Conservation (phyloP, 2,797 vertebrate species). For the Rhinoraja longicauda region DNA sequence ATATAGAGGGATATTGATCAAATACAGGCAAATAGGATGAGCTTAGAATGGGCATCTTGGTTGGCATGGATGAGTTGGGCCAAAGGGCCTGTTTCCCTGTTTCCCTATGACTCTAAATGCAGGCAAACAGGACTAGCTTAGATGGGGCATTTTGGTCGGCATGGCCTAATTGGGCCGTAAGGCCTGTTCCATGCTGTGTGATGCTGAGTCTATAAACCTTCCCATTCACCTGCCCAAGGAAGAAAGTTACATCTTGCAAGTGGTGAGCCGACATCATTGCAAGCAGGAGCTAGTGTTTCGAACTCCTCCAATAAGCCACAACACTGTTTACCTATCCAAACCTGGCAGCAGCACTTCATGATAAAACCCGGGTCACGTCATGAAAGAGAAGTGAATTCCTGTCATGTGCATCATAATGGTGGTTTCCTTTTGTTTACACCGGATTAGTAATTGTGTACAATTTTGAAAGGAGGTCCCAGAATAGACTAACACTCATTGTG, state of each 20-base stretch:
- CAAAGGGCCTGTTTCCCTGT: too few relatives aligned
- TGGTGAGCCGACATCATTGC: not conserved
- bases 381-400: not conserved
- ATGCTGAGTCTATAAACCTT: too few relatives aligned
- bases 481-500: not conserved
- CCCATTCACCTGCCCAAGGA: not conserved
- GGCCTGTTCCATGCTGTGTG: too few relatives aligned
- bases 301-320: too few relatives aligned
- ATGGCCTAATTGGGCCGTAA: too few relatives aligned
- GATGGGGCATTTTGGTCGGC: too few relatives aligned
- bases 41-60: too few relatives aligned
- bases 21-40: too few relatives aligned
- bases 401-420: not conserved
- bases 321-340: not conserved
- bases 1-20: too few relatives aligned
- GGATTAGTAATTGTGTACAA: not conserved
- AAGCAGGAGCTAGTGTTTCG: not conserved
- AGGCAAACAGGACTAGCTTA: too few relatives aligned
- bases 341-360: not conserved
- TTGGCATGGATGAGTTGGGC: too few relatives aligned
- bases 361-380: not conserved
- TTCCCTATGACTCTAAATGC: too few relatives aligned
- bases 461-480: not conserved
- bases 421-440: not conserved
- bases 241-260: not conserved